Conservation (phyloP, 2,113 vertebrate species). For the Lophius piscatorius region DNA sequence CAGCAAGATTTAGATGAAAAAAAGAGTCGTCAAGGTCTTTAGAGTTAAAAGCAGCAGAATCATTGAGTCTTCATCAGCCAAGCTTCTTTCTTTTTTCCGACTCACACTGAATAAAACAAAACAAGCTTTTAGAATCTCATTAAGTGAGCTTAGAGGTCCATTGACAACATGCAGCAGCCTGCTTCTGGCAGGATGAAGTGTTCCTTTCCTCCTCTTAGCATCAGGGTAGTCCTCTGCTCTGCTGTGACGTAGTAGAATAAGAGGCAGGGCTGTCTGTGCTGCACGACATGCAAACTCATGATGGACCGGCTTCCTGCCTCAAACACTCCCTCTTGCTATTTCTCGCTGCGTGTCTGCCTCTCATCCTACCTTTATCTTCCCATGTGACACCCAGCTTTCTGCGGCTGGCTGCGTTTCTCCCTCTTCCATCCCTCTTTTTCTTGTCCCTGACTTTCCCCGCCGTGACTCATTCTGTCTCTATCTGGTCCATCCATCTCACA, state of each 20-base stretch:
- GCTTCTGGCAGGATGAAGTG: slow-evolving; percentile 38
- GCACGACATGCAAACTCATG: slow-evolving; percentile 50
- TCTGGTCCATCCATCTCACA: slow-evolving; percentile 1
- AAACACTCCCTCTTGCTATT: slow-evolving; percentile 22
- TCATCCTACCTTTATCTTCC: slow-evolving; percentile 25
- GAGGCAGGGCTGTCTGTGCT: slow-evolving; percentile 58
- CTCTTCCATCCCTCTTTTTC: slow-evolving; percentile 3
- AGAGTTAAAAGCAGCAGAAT: slow-evolving; percentile 25
- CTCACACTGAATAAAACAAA: slow-evolving; percentile 5
- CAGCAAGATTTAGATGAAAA: slow-evolving; percentile 3
- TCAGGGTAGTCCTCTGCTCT: slow-evolving; percentile 58
- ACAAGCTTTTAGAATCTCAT: slow-evolving; percentile 5
- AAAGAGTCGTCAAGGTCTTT: slow-evolving; percentile 32
- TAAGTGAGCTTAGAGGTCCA: slow-evolving; percentile 13
- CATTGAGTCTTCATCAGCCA: slow-evolving; percentile 1
- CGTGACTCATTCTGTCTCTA: slow-evolving; percentile 50
- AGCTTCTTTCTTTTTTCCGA: slow-evolving; percentile 1
- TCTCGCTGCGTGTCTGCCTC: slow-evolving; percentile 52
- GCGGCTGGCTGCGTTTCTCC: slow-evolving; percentile 13
- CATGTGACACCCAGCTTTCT: slow-evolving; percentile 40
- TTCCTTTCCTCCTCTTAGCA: slow-evolving; percentile 49
- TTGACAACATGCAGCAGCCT: slow-evolving; percentile 50
- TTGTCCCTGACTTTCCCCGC: slow-evolving; percentile 19
- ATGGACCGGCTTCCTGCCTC: slow-evolving; percentile 41
- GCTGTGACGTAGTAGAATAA: slow-evolving; percentile 63